phyloP scores from a whole-genome alignment of 2,113 vertebrate genomes.

The Ochotona princeps region DNA sequence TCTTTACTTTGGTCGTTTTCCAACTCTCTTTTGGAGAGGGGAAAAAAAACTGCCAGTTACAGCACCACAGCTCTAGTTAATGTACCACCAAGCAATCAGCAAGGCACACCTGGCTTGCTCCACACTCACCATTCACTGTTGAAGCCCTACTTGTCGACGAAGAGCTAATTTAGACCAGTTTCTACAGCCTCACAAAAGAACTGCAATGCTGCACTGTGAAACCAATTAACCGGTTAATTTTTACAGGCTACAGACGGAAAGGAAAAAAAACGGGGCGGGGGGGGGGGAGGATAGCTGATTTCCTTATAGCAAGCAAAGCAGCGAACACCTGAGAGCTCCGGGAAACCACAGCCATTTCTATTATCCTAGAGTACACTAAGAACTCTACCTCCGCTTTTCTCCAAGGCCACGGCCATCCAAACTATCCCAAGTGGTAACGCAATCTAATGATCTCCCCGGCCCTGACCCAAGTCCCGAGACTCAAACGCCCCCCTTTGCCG shows the following conservation, averaged over 20 bases:
- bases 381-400: not conserved
- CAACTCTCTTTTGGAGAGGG: not conserved
- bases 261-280: no score
- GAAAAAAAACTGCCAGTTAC: not conserved
- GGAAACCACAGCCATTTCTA: conserved; percentile 59
- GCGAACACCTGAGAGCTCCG: conserved; percentile 71
- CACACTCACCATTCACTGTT: conserved; percentile 8
- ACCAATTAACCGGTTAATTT: conserved; percentile 61
- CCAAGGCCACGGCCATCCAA: conserved; percentile 3
- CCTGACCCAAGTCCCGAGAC: not conserved
- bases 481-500: not conserved
- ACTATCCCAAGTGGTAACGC: conserved; percentile 62
- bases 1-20: not conserved
- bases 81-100: not conserved
- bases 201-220: conserved; percentile 32
- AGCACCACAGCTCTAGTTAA: not conserved
- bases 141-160: not conserved
- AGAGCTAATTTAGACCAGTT: conserved; percentile 2
- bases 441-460: conserved; percentile 21
- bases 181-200: conserved; percentile 8
- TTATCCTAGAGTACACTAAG: not conserved
- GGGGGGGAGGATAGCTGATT: conserved; percentile 63
- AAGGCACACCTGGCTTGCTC: conserved; percentile 35
- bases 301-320: conserved; percentile 74
- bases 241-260: conserved; percentile 56